phyloP scores from a whole-genome alignment of 2,113 vertebrate species.

The Podarcis muralis region DNA sequence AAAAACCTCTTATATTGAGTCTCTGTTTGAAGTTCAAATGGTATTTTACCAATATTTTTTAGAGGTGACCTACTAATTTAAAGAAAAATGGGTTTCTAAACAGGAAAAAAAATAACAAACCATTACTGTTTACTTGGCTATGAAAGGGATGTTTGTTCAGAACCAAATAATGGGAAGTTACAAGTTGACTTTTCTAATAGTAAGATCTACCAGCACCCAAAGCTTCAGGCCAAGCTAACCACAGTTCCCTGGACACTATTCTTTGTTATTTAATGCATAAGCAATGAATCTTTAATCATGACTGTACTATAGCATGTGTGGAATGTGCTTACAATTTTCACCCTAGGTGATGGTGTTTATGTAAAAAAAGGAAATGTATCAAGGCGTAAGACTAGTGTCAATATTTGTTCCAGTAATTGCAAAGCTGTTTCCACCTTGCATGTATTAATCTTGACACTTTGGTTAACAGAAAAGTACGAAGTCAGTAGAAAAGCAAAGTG shows the following conservation, averaged over 20 bases:
- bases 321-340: conserved; percentile 8
- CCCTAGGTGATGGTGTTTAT: not conserved
- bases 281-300: not conserved
- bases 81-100: conserved; percentile 36
- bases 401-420: conserved; percentile 29
- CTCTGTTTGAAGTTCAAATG: conserved; percentile 13
- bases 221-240: not conserved
- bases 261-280: conserved; percentile 19
- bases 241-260: not conserved
- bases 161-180: conserved; percentile 1
- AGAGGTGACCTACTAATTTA: conserved; percentile 11
- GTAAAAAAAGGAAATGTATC: not conserved
- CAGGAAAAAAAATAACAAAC: not conserved
- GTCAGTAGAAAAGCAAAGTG: conserved; percentile 25
- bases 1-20: conserved; percentile 38
- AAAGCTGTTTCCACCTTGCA: conserved; percentile 24
- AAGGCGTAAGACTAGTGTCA: conserved; percentile 4
- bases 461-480: conserved; percentile 31
- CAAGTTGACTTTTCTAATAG: conserved; percentile 12
- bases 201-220: not conserved
- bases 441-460: conserved; percentile 34
- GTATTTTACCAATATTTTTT: conserved; percentile 1
- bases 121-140: not conserved
- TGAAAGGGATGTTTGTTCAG: conserved; percentile 5
- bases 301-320: not conserved